Percentiles rank a stretch among this genome's conserved stretches.
These are phyloP conservation scores for Talpa occidentalis DNA, from an alignment of 2,113 vertebrate genomes.

Conservation along the genomic window DNA sequence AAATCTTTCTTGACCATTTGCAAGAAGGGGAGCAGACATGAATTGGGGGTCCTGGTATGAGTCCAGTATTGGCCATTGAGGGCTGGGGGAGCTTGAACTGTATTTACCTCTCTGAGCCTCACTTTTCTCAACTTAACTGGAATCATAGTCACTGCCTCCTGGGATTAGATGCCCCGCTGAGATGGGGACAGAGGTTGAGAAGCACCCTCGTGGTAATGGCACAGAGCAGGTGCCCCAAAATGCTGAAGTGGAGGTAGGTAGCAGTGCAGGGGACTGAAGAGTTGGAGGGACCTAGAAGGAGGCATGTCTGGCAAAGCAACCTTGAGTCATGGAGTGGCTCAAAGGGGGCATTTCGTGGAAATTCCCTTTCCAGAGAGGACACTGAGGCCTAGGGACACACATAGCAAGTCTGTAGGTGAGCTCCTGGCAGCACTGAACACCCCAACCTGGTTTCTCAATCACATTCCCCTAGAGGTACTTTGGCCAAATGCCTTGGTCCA, in stretches of 20 bases:
- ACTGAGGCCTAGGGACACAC: neutral
- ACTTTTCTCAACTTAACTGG: neutral
- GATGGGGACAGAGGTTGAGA: neutral
- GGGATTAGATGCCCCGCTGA: neutral
- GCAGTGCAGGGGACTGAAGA: rapidly evolving
- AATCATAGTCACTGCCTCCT: too few relatives aligned
- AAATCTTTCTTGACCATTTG: neutral
- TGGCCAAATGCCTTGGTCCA: rapidly evolving
- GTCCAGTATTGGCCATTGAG: rapidly evolving
- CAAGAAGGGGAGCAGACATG: neutral
- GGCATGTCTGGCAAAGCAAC: neutral
- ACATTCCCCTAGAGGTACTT: neutral
- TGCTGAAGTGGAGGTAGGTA: rapidly evolving
- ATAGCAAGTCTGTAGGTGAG: rapidly evolving
- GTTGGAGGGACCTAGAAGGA: neutral
- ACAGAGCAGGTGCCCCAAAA: neutral
- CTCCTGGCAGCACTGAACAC: rapidly evolving
- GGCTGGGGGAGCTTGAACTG: neutral
- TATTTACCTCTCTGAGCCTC: neutral
- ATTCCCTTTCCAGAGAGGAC: neutral
- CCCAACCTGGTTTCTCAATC: neutral
- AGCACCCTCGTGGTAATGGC: neutral
- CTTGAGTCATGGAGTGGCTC: neutral
- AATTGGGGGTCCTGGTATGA: rapidly evolving
- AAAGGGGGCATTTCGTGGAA: rapidly evolving